phyloP scores from a whole-genome alignment of 2,888 invertebrate genomes.

The Quadroppia sp. region DNA sequence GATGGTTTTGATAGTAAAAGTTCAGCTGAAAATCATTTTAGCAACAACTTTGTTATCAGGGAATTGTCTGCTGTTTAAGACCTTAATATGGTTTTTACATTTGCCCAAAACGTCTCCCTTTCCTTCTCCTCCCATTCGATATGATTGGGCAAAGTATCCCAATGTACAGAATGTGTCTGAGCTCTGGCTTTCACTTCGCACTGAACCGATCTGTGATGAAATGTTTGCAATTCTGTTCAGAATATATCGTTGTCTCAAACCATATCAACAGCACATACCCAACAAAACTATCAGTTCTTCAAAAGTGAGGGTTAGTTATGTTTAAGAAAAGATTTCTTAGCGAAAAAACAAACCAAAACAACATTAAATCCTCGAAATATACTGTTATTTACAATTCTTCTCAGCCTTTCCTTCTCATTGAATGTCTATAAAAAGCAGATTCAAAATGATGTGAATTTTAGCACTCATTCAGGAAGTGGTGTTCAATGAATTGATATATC shows the following conservation, averaged over 20 bases:
- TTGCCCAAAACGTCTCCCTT: slow-evolving; percentile 23
- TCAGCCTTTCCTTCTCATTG: no score
- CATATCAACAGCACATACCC: not conserved
- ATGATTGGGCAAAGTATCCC: slow-evolving; percentile 12
- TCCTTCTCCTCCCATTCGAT: slow-evolving; percentile 32
- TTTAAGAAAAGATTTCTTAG: no score
- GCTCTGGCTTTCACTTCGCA: not conserved
- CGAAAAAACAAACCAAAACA: no score
- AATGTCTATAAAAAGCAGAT: not conserved
- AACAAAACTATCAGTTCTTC: no score
- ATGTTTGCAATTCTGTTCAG: slow-evolving; percentile 2
- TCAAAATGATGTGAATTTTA: not conserved
- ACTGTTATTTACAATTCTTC: no score
- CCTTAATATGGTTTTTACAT: slow-evolving; percentile 28
- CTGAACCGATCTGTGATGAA: not conserved
- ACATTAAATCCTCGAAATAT: no score
- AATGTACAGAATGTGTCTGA: not conserved
- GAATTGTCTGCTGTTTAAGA: slow-evolving; percentile 8
- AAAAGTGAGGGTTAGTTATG: no score
- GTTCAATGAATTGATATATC: not conserved
- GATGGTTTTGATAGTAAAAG: not conserved
- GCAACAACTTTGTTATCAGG: slow-evolving; percentile 8
- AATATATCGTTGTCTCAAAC: not conserved
- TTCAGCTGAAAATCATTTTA: not conserved
- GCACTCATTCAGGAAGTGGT: slow-evolving; percentile 8